phyloP scores from a whole-genome alignment of 2,888 invertebrate genomes.

The Aleiodes leptofemur region DNA sequence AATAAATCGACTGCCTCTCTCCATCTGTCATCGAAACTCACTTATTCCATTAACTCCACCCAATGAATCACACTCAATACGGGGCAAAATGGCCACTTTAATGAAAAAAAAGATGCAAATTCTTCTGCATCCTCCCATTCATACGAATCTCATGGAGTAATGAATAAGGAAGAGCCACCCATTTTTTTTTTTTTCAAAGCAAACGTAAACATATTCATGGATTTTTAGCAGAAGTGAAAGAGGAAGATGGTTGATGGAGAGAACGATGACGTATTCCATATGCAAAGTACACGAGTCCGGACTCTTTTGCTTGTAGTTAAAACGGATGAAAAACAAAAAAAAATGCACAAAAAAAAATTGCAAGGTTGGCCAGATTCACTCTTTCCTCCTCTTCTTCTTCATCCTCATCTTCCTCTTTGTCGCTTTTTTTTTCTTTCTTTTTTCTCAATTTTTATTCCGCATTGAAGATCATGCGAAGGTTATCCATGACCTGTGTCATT shows the following conservation, averaged over 20 bases:
- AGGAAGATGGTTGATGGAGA: neutral
- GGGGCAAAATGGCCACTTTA: too few relatives aligned
- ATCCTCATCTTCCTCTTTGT: neutral
- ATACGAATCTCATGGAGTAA: neutral
- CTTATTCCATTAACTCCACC: constrained; percentile 46
- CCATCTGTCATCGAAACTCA: constrained; percentile 48
- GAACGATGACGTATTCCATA: constrained; percentile 62
- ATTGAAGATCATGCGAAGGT: constrained; percentile 33
- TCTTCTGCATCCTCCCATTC: too few relatives aligned
- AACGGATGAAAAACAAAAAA: constrained; percentile 60
- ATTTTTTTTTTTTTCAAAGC: neutral
- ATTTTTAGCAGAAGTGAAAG: constrained; percentile 7
- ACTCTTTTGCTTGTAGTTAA: constrained; percentile 60
- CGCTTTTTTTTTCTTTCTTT: neutral
- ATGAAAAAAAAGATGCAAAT: too few relatives aligned
- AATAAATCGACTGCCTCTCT: constrained; percentile 33
- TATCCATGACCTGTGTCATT: constrained; percentile 2
- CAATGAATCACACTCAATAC: constrained; percentile 41
- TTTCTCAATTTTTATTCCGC: constrained; percentile 9
- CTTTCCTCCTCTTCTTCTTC: too few relatives aligned
- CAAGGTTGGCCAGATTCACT: constrained; percentile 67
- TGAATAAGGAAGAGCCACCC: neutral
- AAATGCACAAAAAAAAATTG: constrained; percentile 46
- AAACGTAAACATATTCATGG: constrained; percentile 12
- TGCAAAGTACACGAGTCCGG: constrained; percentile 65